Evolutionary conservation across 2,113 vertebrate species (phyloP), one percentile per base, ranked within the genome.

Genomic region (Grammomys surdaster): DNA sequence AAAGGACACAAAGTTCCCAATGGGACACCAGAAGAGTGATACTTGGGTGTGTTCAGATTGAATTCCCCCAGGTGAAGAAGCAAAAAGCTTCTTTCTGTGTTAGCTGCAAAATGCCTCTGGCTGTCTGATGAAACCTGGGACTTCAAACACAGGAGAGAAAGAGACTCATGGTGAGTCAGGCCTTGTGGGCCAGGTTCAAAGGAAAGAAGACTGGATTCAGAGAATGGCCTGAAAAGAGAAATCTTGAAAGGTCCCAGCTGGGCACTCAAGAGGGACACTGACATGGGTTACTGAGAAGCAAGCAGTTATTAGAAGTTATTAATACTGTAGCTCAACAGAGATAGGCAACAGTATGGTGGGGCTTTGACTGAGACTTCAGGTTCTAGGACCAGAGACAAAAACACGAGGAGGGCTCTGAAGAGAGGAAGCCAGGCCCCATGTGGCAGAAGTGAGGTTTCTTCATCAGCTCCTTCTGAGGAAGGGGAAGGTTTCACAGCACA

Each of bases 11-110:
- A 11, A 24, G 40, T 10, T 51, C 48, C 4, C 7, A 33, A 1
- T 5, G 0, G 40, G 48, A 3, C n/a, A 19, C 40, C 0, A 0
- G 1, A 5, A 1, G 76, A 1, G 36, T 0, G 7, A 58, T 19
- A 14, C 92, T 28, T 31, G 24, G 36, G 22, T 24, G 0, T 5
- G 56, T 2, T 1, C 36, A 13, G 76, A 31, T 5, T 1, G 2
- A 9, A 14, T 10, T 13, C 22, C 43, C 8, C 26, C 36, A 10
- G 14, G 9, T 7, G 26, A 19, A 20, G 46, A 78, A 63, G 13
- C 70, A 60, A 69, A 26, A 26, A 28, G 24, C 24, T 28, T 46
- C 54, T 26, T 28, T 46, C 54, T 16, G 7, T 22, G 0, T 24
- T 36, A 3, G 9, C 48, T 82, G 17, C 28, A 36, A 2, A 16